A percentile compares a stretch with the other conserved stretches of the same genome.
These are phyloP conservation scores for Molorchus minor DNA, from an alignment of 2,888 invertebrate genomes.

Conservation along the genomic window DNA sequence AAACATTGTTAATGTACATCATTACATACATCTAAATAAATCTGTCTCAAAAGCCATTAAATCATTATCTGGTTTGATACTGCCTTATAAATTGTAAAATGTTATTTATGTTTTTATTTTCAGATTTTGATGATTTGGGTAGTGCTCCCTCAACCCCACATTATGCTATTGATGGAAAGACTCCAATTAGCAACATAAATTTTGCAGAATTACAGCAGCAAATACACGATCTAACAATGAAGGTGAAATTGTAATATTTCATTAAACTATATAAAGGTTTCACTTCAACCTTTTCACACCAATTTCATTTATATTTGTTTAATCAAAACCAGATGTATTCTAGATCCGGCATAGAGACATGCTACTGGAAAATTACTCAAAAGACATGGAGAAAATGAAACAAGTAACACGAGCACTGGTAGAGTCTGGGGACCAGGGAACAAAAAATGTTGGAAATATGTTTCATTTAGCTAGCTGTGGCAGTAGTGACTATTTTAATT, in stretches of 20 bases:
- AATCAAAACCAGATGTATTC: conserved; percentile 57
- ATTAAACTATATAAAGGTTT: not conserved
- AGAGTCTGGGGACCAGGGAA: conserved; percentile 56
- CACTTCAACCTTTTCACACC: conserved; percentile 11
- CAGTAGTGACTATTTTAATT: conserved; percentile 81
- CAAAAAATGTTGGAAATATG: conserved; percentile 49
- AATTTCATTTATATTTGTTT: not conserved
- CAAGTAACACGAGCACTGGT: conserved; percentile 68
- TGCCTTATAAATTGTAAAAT: too few relatives aligned
- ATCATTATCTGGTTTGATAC: too few relatives aligned
- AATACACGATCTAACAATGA: conserved; percentile 58
- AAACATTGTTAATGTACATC: too few relatives aligned
- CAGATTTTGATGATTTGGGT: conserved; percentile 66
- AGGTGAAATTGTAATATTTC: conserved; percentile 55
- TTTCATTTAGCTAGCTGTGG: conserved; percentile 64
- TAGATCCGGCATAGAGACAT: conserved; percentile 70
- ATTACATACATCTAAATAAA: too few relatives aligned
- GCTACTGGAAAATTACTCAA: conserved; percentile 69
- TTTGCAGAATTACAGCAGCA: conserved; percentile 60
- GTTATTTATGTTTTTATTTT: conserved; percentile 36
- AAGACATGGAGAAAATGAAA: conserved; percentile 70
- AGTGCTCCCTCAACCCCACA: conserved; percentile 62
- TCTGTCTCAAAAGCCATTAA: too few relatives aligned
- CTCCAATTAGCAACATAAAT: conserved; percentile 60
- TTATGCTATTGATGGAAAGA: conserved; percentile 62